Evolutionary conservation across 2,113 vertebrate genomes (phyloP), one percentile per base, ranked within the genome.

Genomic region (Pterocles gutturalis): DNA sequence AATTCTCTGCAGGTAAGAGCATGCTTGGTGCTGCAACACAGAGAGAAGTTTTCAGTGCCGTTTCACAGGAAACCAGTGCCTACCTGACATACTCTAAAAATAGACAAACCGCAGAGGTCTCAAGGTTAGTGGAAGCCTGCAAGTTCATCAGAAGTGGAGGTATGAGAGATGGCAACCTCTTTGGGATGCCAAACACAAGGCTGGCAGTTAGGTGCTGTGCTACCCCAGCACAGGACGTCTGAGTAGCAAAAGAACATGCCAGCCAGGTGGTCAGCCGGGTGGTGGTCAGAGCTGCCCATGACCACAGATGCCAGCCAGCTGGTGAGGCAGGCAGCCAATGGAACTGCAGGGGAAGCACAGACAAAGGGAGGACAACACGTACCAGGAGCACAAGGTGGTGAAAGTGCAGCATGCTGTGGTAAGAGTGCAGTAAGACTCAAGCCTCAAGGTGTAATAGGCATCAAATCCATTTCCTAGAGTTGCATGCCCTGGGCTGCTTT

Each of bases 101-200:
- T 67, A 43, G 45, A 51, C 21, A 73, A 38, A 67, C 5, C 11
- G 46, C n/a, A 49, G 65, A 45, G 41, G 19, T 49, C 34, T 45
- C 41, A 34, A 53, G 36, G 13, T 36, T 33, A 58, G 24, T 69
- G 28, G 58, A 75, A 75, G 25, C n/a, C 38, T 60, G 36, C 15
- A 64, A 64, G 53, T 22, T 83, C 10, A 34, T 67, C 41, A 62
- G 48, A 79, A 69, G 22, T 33, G 36, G 21, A 58, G 25, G n/a
- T 24, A 46, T 0, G 0, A 21, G 11, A 55, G 54, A 73, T 8
- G 9, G 49, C 21, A 53, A 16, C 20, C 17, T 66, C 31, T 65
- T 5, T 22, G 20, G n/a, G 55, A 75, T 31, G 31, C 11, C 20
- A 84, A 41, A 31, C 22, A 65, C 12, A 55, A 66, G 22, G 43